Evolutionary conservation across 2,113 vertebrate genomes (phyloP).

Genomic region (Anolis carolinensis): DNA sequence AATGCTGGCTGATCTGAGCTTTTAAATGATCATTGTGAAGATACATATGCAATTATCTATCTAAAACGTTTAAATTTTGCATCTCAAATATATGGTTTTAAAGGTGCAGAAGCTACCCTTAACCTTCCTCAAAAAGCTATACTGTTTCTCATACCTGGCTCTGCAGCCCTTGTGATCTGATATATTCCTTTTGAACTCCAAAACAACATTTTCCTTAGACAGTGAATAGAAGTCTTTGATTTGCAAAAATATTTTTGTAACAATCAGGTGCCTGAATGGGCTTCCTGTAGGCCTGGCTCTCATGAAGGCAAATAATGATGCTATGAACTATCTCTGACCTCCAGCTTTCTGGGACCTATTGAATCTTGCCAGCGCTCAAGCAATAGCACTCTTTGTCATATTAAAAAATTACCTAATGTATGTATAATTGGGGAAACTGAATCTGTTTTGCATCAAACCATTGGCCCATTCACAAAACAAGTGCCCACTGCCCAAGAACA

Average conservation of each 20-base stretch:
- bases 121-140: constrained; percentile 32
- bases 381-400: constrained; percentile 9
- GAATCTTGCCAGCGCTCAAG: constrained; percentile 10
- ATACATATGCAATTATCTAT: constrained; percentile 28
- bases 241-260: constrained; percentile 63
- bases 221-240: constrained; percentile 53
- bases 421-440: constrained; percentile 4
- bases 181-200: constrained; percentile 58
- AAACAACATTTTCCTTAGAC: constrained; percentile 44
- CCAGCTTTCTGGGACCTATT: constrained; percentile 20
- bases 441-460: not conserved
- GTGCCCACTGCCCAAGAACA: not conserved
- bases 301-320: constrained; percentile 44
- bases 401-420: constrained; percentile 10
- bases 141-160: constrained; percentile 27
- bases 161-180: constrained; percentile 32
- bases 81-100: constrained; percentile 54
- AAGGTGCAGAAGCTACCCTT: constrained; percentile 38
- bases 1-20: constrained; percentile 65
- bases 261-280: constrained; percentile 59
- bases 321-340: constrained; percentile 46
- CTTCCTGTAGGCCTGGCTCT: constrained; percentile 38
- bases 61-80: constrained; percentile 66
- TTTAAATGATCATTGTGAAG: constrained; percentile 70
- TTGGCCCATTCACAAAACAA: not conserved